These are phyloP conservation scores for Phrynosoma blainvillii DNA, from an alignment of 2,113 vertebrate genomes.

Conservation along the genomic window DNA sequence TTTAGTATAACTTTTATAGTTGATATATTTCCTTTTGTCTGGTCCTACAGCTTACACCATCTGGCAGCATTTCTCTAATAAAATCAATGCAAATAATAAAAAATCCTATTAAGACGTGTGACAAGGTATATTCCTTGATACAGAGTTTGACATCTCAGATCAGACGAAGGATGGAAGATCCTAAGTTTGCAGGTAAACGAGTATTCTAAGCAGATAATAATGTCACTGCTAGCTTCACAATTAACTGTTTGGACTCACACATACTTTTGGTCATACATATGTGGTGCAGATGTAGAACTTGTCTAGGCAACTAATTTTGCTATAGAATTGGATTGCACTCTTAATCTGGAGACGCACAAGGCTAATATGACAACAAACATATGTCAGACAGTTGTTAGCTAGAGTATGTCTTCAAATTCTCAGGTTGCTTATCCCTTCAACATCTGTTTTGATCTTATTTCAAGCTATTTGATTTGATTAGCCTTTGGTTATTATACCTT, in stretches of 20 bases:
- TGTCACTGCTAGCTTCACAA: background rate
- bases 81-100: constrained; percentile 92
- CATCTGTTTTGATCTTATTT: background rate
- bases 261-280: background rate
- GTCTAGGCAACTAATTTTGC: background rate
- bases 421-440: constrained; percentile 17
- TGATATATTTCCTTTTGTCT: constrained; percentile 36
- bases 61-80: constrained; percentile 85
- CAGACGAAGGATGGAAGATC: constrained; percentile 88
- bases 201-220: constrained; percentile 1
- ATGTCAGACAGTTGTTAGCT: background rate
- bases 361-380: background rate
- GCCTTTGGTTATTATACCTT: background rate
- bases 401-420: background rate
- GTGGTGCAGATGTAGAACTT: background rate
- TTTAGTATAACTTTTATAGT: background rate
- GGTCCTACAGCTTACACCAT: constrained; percentile 84
- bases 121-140: constrained; percentile 89
- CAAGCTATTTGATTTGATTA: background rate
- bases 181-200: constrained; percentile 85
- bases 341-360: background rate
- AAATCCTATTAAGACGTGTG: constrained; percentile 90
- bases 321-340: background rate
- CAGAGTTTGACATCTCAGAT: constrained; percentile 90
- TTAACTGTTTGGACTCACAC: background rate